Evolutionary conservation across 2,888 invertebrate genomes (phyloP).

Genomic region (Synergus laeviventris): DNA sequence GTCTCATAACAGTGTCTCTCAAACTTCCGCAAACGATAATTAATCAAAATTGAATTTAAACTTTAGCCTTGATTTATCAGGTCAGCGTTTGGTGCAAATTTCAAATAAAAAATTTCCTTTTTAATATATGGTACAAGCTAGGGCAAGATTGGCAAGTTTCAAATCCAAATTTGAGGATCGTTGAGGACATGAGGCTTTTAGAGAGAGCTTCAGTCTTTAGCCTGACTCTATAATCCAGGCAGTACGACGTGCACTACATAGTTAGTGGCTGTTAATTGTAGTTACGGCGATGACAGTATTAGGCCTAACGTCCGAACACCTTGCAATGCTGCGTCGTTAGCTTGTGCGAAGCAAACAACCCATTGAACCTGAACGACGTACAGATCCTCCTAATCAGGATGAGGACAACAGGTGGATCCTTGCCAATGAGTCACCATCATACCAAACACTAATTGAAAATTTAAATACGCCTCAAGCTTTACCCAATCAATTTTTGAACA

Average conservation of each 20-base stretch:
- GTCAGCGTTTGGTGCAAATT: not conserved
- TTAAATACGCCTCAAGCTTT: no score
- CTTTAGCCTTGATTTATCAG: not conserved
- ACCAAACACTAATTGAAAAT: not conserved
- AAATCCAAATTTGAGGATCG: not conserved
- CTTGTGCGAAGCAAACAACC: slow-evolving; percentile 31
- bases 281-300: slow-evolving; percentile 64
- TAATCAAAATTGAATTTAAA: not conserved
- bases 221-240: not conserved
- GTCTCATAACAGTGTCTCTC: slow-evolving; percentile 21
- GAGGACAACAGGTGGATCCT: slow-evolving; percentile 64
- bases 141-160: not conserved
- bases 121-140: no score
- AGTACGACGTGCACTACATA: not conserved
- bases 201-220: not conserved
- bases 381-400: slow-evolving; percentile 52
- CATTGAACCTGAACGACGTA: slow-evolving; percentile 42
- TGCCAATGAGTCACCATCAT: slow-evolving; percentile 5
- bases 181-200: not conserved
- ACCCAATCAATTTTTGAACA: no score
- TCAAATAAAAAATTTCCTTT: not conserved
- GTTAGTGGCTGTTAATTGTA: slow-evolving; percentile 61
- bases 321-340: slow-evolving; percentile 6
- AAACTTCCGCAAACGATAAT: not conserved
- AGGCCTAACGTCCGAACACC: slow-evolving; percentile 58